Evolutionary conservation across 1,140 invertebrate genomes (phyloP).

Genomic region (Papilio polyxenes): DNA sequence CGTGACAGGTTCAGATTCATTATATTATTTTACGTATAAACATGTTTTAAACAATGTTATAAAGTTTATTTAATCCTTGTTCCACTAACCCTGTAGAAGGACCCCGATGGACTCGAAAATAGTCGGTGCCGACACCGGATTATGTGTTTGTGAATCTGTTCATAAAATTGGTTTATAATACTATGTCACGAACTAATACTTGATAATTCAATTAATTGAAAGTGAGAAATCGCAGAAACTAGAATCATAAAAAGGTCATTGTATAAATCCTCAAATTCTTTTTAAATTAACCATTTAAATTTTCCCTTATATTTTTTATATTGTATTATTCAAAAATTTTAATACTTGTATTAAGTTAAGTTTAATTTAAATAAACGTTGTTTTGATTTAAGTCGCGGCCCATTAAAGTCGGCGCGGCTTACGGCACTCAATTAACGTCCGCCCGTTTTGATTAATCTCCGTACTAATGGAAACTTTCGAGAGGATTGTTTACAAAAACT

Average conservation of each 20-base stretch:
- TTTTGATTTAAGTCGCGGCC: constrained; percentile 34
- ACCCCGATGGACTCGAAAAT: too few species aligned
- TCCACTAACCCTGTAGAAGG: too few species aligned
- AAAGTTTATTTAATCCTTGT: too few species aligned
- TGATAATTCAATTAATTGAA: too few species aligned
- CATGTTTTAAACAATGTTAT: too few species aligned
- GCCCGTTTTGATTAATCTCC: constrained; percentile 37
- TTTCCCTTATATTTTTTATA: background rate
- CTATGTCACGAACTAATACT: too few species aligned
- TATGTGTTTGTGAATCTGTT: too few species aligned
- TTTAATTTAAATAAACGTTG: constrained; percentile 30
- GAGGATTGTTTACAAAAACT: constrained; percentile 34
- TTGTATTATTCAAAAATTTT: background rate
- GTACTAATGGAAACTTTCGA: constrained; percentile 35
- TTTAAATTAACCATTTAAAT: background rate
- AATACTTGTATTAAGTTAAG: background rate
- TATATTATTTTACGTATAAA: too few species aligned
- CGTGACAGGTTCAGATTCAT: too few species aligned
- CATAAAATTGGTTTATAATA: too few species aligned
- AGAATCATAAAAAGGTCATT: background rate
- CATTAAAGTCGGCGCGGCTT: constrained; percentile 38
- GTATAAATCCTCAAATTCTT: too few species aligned
- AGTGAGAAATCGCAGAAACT: background rate
- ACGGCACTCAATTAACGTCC: constrained; percentile 38
- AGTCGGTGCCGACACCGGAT: too few species aligned